A percentile compares a stretch with the other conserved stretches of the same genome.
Evolutionary conservation across 2,888 invertebrate genomes (phyloP).

Genomic region (Nudaria mundana): DNA sequence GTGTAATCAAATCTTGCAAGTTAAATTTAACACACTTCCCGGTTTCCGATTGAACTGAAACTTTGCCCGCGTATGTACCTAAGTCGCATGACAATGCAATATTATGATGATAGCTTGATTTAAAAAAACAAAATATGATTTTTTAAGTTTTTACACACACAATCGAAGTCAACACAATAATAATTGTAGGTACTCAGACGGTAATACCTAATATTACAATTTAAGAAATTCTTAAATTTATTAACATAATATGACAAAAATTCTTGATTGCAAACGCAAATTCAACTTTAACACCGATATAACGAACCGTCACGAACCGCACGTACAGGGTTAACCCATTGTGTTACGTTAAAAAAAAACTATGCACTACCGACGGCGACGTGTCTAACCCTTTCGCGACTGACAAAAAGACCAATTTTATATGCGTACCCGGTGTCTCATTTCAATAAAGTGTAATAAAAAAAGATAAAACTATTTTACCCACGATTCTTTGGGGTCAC

Average conservation of each 20-base stretch:
- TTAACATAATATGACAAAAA: neutral
- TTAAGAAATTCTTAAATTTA: too few species aligned
- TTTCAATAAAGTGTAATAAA: constrained; percentile 76
- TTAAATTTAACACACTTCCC: too few species aligned
- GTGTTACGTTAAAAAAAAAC: constrained; percentile 52
- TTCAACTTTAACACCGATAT: constrained; percentile 69
- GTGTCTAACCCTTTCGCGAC: constrained; percentile 63
- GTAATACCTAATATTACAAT: too few species aligned
- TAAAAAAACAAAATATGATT: too few species aligned
- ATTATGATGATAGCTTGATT: too few species aligned
- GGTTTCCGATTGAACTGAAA: too few species aligned
- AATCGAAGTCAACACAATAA: too few species aligned
- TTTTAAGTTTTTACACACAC: too few species aligned
- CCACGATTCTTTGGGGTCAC: constrained; percentile 77
- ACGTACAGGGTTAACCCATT: constrained; percentile 61
- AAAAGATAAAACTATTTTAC: constrained; percentile 76
- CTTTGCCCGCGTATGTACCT: too few species aligned
- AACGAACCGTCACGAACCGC: constrained; percentile 71
- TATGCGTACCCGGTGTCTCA: constrained; percentile 78
- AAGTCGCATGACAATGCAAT: too few species aligned
- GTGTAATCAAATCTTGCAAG: too few species aligned
- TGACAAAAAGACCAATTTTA: constrained; percentile 76
- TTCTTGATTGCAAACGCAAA: constrained; percentile 49
- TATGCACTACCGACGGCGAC: constrained; percentile 53
- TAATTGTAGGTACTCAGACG: too few species aligned